Conservation (phyloP, 2,888 invertebrate species). For the Griposia aprilina region DNA sequence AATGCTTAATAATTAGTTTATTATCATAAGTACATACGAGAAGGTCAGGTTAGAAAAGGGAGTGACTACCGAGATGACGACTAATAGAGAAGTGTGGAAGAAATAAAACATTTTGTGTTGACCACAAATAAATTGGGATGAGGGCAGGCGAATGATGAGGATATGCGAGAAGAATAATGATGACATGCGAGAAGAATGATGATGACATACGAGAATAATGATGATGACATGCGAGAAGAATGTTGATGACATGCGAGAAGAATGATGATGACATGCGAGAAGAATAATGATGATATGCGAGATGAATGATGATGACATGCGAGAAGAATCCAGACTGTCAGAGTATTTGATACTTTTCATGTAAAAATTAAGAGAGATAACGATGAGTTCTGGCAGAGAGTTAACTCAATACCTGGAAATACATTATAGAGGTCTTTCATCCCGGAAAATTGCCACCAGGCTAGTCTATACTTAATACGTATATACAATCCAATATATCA, state of each 20-base stretch:
- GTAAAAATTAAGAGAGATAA: background rate
- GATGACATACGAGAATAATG: no score
- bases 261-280: no score
- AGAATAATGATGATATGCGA: no score
- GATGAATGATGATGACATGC: no score
- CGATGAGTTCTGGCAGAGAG: background rate
- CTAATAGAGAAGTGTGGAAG: background rate
- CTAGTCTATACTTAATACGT: background rate
- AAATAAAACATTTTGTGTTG: background rate
- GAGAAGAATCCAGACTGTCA: background rate
- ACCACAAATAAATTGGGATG: background rate
- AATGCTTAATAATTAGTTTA: slow-evolving; percentile 10
- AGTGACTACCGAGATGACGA: background rate
- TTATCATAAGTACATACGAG: background rate
- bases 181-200: no score
- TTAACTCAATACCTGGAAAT: background rate
- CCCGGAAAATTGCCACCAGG: background rate
- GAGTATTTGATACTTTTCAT: background rate
- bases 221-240: no score
- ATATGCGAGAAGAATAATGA: no score
- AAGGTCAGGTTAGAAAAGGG: background rate
- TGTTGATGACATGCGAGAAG: no score
- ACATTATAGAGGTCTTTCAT: background rate
- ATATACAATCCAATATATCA: background rate
- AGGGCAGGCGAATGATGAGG: background rate